These are phyloP conservation scores for Eupithecia subfuscata DNA, from an alignment of 2,888 invertebrate genomes.

Conservation along the genomic window DNA sequence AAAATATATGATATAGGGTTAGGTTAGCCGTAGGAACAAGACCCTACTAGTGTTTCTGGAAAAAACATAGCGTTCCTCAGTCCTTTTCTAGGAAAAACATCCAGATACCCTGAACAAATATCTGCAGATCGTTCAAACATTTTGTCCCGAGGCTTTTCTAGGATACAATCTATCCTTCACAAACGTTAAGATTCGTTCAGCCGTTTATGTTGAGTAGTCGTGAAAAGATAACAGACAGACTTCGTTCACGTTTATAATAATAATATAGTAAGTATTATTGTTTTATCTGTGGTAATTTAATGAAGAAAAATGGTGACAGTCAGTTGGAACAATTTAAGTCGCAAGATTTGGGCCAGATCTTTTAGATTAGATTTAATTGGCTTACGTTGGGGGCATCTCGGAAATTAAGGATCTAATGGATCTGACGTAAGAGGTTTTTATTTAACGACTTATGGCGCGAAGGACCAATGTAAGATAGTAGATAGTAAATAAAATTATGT, in stretches of 20 bases:
- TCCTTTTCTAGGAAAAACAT: background rate
- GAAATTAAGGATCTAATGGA: constrained; percentile 19
- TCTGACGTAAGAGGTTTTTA: constrained; percentile 5
- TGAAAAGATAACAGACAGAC: background rate
- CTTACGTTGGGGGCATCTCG: constrained; percentile 14
- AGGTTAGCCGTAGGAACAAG: no score
- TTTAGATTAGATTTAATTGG: constrained; percentile 32
- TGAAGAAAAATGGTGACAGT: constrained; percentile 32
- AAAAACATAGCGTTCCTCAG: background rate
- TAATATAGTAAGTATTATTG: background rate
- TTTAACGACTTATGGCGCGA: background rate
- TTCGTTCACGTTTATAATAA: background rate
- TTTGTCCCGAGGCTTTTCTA: no score
- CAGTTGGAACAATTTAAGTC: constrained; percentile 24
- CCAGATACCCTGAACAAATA: no score
- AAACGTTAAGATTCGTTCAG: background rate
- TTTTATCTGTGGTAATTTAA: constrained; percentile 2
- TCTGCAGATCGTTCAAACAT: no score
- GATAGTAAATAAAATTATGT: background rate
- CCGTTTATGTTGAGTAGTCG: background rate
- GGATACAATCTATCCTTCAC: background rate
- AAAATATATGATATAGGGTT: no score
- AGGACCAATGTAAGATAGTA: background rate
- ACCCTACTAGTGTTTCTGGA: no score
- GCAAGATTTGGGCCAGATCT: constrained; percentile 20